A percentile compares a stretch with the other conserved stretches of the same genome.
Conservation (phyloP, 2,888 invertebrate species). For the Lepetodrilus schrolli region DNA sequence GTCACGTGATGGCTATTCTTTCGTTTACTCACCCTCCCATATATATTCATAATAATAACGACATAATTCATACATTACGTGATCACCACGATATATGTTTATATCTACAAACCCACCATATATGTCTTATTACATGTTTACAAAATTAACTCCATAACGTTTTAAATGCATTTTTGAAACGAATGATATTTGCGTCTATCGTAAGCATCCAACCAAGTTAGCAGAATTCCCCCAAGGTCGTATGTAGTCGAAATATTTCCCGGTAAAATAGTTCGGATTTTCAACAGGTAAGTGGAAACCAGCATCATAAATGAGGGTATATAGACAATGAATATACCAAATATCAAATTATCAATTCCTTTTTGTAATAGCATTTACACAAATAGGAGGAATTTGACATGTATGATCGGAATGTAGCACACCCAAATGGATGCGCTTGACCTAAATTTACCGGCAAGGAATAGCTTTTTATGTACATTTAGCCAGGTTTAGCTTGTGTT, state of each 20-base stretch:
- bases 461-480: not conserved
- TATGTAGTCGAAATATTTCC: not conserved
- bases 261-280: not conserved
- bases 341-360: not conserved
- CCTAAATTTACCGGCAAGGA: not conserved
- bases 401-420: constrained; percentile 22
- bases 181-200: not conserved
- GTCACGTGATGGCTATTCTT: constrained; percentile 27
- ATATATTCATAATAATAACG: too few species aligned
- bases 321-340: not conserved
- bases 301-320: not conserved
- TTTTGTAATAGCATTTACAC: not conserved
- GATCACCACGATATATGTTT: not conserved
- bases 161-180: too few species aligned
- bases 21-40: not conserved
- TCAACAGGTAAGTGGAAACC: not conserved
- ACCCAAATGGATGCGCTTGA: constrained; percentile 16
- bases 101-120: not conserved
- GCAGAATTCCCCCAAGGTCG: constrained; percentile 13
- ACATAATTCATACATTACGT: too few species aligned
- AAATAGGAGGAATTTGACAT: not conserved
- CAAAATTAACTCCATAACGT: too few species aligned
- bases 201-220: not conserved
- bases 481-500: not conserved
- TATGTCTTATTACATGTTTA: too few species aligned